These are phyloP conservation scores for Prionace glauca DNA, from an alignment of 2,797 vertebrate species.

Conservation along the genomic window DNA sequence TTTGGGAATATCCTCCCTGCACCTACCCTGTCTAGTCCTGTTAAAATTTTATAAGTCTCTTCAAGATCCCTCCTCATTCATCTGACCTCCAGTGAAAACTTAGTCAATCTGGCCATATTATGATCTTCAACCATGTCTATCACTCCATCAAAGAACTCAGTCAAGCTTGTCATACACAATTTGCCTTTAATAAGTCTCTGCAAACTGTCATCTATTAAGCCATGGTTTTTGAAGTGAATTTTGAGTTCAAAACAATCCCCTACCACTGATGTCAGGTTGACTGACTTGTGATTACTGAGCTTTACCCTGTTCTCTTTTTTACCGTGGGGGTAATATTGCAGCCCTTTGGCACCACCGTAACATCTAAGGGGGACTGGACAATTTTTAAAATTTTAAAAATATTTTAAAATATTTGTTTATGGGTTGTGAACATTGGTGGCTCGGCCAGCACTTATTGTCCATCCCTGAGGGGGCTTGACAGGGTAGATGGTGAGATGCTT, in stretches of 20 bases:
- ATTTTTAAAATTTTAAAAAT: not conserved
- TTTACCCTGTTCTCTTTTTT: not conserved
- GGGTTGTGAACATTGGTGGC: too few species aligned
- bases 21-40: too few species aligned
- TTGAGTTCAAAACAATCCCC: not conserved
- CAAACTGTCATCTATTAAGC: not conserved
- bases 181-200: not conserved
- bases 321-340: not conserved
- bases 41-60: too few species aligned
- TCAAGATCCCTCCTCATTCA: too few species aligned
- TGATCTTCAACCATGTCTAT: not conserved
- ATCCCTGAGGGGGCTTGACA: too few species aligned
- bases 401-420: not conserved
- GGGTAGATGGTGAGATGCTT: too few species aligned
- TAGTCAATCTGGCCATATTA: too few species aligned
- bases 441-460: too few species aligned
- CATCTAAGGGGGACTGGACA: too few species aligned
- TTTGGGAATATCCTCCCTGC: too few species aligned
- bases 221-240: not conserved
- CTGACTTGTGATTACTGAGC: not conserved
- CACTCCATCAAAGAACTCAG: not conserved
- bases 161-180: not conserved
- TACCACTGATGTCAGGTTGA: not conserved
- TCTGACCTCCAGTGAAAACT: too few species aligned
- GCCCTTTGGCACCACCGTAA: not conserved